A percentile compares a stretch with the other conserved stretches of the same genome.
These are phyloP conservation scores for Apantesis nais DNA, from an alignment of 2,888 invertebrate species.

Conservation along the genomic window DNA sequence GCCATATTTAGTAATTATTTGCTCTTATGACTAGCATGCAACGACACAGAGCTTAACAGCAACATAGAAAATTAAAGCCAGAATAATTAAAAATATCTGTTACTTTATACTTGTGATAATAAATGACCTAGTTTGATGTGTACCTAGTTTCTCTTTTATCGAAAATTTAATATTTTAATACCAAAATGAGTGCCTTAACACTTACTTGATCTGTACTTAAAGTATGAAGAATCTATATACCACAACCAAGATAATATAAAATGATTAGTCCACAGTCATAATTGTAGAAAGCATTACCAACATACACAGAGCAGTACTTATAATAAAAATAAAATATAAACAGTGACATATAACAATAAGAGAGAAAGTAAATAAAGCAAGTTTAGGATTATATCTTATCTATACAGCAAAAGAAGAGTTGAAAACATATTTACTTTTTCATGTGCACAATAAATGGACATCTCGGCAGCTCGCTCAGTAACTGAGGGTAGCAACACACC, in stretches of 20 bases:
- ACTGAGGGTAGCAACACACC: constrained; percentile 50
- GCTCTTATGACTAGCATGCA: constrained; percentile 36
- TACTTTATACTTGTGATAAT: background rate
- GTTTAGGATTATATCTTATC: constrained; percentile 63
- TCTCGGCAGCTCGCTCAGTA: constrained; percentile 49
- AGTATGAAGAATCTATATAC: constrained; percentile 20
- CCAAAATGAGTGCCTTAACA: background rate
- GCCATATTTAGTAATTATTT: constrained; percentile 15
- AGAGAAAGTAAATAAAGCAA: constrained; percentile 56
- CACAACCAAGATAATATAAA: constrained; percentile 22
- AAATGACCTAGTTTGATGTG: background rate
- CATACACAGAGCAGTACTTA: constrained; percentile 15
- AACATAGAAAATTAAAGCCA: constrained; percentile 33
- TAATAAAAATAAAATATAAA: constrained; percentile 30
- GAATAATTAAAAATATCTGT: constrained; percentile 2
- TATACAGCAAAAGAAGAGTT: constrained; percentile 67
- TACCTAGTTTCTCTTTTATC: too few species aligned
- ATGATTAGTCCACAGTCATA: constrained; percentile 16
- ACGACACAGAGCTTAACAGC: constrained; percentile 39
- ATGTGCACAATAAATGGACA: constrained; percentile 53
- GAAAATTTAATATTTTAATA: background rate
- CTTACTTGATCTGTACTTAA: background rate
- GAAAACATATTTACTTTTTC: constrained; percentile 81
- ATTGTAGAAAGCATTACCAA: constrained; percentile 18
- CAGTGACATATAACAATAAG: constrained; percentile 38